Percentiles rank a stretch among this genome's conserved stretches.
Evolutionary conservation across 2,888 invertebrate genomes (phyloP).

Genomic region (Tetheella fluctuosa): DNA sequence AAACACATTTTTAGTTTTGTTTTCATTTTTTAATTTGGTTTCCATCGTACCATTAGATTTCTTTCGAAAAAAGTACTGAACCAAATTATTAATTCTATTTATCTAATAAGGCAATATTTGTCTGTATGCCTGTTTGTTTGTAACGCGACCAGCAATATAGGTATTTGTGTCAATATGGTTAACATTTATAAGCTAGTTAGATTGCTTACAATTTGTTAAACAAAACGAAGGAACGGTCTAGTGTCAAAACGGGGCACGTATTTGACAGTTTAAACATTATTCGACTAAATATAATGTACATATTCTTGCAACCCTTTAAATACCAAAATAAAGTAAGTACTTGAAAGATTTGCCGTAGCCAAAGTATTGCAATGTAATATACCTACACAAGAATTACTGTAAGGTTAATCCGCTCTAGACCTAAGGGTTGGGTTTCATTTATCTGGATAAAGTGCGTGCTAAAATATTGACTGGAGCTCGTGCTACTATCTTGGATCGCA

Average conservation of each 20-base stretch:
- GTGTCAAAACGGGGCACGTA: background rate
- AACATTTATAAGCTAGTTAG: background rate
- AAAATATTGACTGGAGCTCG: slow-evolving; percentile 73
- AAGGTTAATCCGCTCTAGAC: slow-evolving; percentile 55
- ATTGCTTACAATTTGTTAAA: background rate
- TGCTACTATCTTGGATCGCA: slow-evolving; percentile 69
- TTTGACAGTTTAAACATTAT: background rate
- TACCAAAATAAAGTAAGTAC: background rate
- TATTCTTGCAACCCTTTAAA: background rate
- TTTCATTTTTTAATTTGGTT: too few relatives aligned
- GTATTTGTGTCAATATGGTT: too few relatives aligned
- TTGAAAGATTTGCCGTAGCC: background rate
- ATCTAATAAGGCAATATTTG: too few relatives aligned
- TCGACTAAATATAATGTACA: background rate
- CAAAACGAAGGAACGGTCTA: too few relatives aligned
- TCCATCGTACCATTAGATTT: too few relatives aligned
- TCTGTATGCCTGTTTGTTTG: background rate
- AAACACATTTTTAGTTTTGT: too few relatives aligned
- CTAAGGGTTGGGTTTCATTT: slow-evolving; percentile 68
- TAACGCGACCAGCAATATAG: too few relatives aligned
- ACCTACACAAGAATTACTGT: slow-evolving; percentile 23
- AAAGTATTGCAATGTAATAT: background rate
- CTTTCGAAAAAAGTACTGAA: too few relatives aligned
- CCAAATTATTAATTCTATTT: too few relatives aligned
- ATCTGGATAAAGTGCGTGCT: slow-evolving; percentile 75